Evolutionary conservation across 2,888 invertebrate species (phyloP).

Genomic region (Alloplasta piceator): DNA sequence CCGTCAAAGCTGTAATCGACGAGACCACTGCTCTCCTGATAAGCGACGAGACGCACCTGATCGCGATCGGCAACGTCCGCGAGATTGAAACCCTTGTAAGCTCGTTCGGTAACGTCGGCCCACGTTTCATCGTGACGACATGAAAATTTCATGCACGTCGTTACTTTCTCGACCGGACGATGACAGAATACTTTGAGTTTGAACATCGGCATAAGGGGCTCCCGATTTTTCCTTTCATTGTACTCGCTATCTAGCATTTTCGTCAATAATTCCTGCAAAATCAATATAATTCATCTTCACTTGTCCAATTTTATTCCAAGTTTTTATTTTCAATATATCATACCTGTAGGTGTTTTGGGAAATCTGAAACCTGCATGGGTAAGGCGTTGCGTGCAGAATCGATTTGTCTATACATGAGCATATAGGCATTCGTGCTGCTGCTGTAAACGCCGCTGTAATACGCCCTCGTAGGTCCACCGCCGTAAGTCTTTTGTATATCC

Average conservation of each 20-base stretch:
- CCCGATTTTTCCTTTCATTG: constrained; percentile 85
- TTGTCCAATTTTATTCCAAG: constrained; percentile 12
- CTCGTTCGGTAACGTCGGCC: constrained; percentile 85
- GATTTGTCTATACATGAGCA: constrained; percentile 94
- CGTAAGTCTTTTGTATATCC: constrained; percentile 93
- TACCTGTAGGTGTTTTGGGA: constrained; percentile 89
- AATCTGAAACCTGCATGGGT: constrained; percentile 88
- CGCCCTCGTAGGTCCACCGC: constrained; percentile 87
- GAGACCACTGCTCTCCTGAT: constrained; percentile 86
- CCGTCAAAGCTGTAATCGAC: constrained; percentile 89
- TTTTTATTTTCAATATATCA: not conserved
- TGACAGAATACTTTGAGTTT: constrained; percentile 87
- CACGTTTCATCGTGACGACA: constrained; percentile 87
- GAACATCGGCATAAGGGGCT: constrained; percentile 86
- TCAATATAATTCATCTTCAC: not conserved
- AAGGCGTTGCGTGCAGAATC: constrained; percentile 87
- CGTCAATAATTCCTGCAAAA: constrained; percentile 84
- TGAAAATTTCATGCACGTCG: constrained; percentile 85
- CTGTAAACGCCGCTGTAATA: constrained; percentile 91
- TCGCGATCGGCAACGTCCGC: constrained; percentile 86
- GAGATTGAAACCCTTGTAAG: constrained; percentile 86
- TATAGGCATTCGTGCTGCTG: constrained; percentile 94
- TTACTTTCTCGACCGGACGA: constrained; percentile 85
- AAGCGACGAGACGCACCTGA: constrained; percentile 89
- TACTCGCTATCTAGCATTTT: constrained; percentile 79